phyloP scores from a whole-genome alignment of 2,888 invertebrate genomes.

The Melitaea athalia region DNA sequence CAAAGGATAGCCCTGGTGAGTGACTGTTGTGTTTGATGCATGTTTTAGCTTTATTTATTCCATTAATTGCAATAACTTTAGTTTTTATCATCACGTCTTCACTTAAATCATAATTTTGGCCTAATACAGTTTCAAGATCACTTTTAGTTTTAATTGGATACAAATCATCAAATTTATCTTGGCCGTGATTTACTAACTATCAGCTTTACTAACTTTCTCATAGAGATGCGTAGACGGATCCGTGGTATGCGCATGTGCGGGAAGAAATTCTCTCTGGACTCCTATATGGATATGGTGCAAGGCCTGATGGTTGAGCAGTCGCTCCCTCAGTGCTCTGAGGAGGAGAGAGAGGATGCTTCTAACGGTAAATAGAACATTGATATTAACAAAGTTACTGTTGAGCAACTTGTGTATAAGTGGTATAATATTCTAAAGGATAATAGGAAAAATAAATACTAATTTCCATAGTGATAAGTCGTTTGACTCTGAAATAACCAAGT shows the following conservation, averaged over 20 bases:
- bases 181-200: background rate
- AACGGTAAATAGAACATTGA: conserved; percentile 56
- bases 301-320: conserved; percentile 83
- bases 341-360: conserved; percentile 75
- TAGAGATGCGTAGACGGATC: conserved; percentile 92
- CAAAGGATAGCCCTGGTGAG: conserved; percentile 89
- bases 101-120: background rate
- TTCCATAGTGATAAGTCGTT: too few relatives aligned
- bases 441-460: too few relatives aligned
- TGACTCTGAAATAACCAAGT: too few relatives aligned
- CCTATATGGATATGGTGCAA: conserved; percentile 94
- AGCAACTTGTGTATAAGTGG: background rate
- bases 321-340: conserved; percentile 80
- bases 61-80: background rate
- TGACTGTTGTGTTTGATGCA: background rate
- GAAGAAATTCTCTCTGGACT: conserved; percentile 95
- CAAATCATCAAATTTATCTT: background rate
- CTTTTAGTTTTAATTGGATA: background rate
- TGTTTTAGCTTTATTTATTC: background rate
- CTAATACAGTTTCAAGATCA: background rate
- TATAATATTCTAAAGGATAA: too few relatives aligned
- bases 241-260: conserved; percentile 94
- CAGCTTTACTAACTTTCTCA: conserved; percentile 27
- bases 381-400: background rate
- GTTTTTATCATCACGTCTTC: background rate